Percentiles rank a stretch among this genome's conserved stretches.
These are phyloP conservation scores for Sisyra nigra DNA, from an alignment of 2,888 invertebrate species.

Conservation along the genomic window DNA sequence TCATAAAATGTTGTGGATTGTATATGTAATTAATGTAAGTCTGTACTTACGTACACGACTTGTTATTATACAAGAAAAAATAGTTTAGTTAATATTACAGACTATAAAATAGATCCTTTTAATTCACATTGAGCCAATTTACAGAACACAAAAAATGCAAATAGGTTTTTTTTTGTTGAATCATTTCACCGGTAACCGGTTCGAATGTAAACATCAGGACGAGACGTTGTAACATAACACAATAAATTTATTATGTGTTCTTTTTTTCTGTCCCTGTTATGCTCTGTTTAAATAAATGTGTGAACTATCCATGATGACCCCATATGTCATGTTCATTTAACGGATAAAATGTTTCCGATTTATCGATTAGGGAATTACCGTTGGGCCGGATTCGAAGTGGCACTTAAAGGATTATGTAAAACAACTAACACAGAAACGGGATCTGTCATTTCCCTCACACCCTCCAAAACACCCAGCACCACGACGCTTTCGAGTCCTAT, in stretches of 20 bases:
- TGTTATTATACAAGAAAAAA: no score
- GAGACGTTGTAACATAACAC: no score
- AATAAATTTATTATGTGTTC: no score
- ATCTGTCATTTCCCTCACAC: background rate
- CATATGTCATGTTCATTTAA: conserved; percentile 3
- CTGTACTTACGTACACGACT: no score
- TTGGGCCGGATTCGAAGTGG: conserved; percentile 14
- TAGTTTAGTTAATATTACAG: no score
- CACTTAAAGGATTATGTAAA: conserved; percentile 14
- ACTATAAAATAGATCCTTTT: no score
- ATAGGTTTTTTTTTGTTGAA: background rate
- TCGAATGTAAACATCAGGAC: background rate
- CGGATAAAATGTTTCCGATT: conserved; percentile 8
- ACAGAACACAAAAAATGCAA: no score
- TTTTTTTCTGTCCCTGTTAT: no score
- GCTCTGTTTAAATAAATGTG: background rate
- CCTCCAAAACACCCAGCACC: background rate
- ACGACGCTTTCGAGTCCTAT: background rate
- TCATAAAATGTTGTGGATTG: no score
- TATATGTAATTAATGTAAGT: no score
- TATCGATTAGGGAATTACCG: conserved; percentile 15
- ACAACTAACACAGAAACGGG: background rate
- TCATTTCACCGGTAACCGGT: background rate
- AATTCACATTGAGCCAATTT: no score
- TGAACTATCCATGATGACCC: background rate